Evolutionary conservation across 92 coral and sea anemone species (phyloP), one percentile per base, ranked within the genome.

Genomic region (Palythoa heliodiscus): DNA sequence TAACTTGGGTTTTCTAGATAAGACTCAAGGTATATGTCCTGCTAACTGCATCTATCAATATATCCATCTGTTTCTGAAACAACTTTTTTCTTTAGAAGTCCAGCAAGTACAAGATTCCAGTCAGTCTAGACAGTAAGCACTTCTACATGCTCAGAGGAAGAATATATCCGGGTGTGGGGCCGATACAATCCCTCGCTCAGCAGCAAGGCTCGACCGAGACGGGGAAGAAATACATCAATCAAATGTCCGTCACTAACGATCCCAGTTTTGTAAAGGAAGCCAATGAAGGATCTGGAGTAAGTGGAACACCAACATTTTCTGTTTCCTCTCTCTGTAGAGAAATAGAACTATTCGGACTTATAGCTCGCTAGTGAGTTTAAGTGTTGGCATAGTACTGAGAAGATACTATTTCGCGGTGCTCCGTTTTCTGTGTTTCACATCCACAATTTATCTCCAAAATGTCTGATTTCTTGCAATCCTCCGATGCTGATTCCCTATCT

Each of bases 201-300:
- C 91, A 78, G 24, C 88, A 91, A 53, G 93, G 70, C 14, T 60
- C 75, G n/a, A 82, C 89, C 10, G 94, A 88, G 64, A 87, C 70
- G 15, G 77, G 81, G 48, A 93, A 90, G 87, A 92, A 83, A 54
- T 70, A 66, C 13, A 40, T 83, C 70, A 82, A 90, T 48, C 37
- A 87, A 6, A 88, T 86, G 24, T 22, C 95, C 5, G 71, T 93
- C 50, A 87, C 97, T 0, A 73, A 90, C 6, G 93, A 93, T 64
- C 90, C 90, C 63, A 89, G 95, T 73, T 87, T 87, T 57, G 81
- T 89, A 58, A 92, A 94, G 14, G 97, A 93, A 82, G 91, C 94
- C 70, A 93, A 93, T 83, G 97, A 93, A 52, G 97, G 89, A 15
- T 87, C 95, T 11, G 97, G 92, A 92, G 97, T 93, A 72, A 52